Base-by-base conservation (phyloP, 2,888 invertebrate genomes). In the Philopedon plagiatum region DNA sequence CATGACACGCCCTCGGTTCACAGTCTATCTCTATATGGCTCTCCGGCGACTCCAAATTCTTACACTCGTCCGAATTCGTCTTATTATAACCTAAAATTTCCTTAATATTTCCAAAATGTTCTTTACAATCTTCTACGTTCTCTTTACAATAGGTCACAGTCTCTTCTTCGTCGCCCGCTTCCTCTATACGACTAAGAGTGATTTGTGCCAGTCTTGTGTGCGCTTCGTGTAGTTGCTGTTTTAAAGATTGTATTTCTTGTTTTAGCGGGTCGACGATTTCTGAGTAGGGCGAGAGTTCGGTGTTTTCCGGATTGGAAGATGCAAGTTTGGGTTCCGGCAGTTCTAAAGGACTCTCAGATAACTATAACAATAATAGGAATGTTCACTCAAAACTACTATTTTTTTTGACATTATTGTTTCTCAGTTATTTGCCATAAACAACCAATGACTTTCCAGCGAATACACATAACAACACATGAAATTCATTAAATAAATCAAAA, bases 241-340 rank as follows among this genome's bases (percentile, higher is more conserved):
- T 84, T 60, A 85, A 77, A 71, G 78, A 80, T 56, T 79, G 76
- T 62, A 86, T 85, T 81, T 85, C 86, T 74, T 80, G 82, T 74
- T 83, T 84, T 41, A 86, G 76, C 1, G 84, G 81, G 64, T 85
- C 85, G 9, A 85, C 84, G 39, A 83, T 79, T 75, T 85, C 85
- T 23, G 82, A 78, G 66, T 80, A 81, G 3, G 84, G 81, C 4
- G 82, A 81, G 64, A 80, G 79, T 64, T 81, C 82, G 71, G 79
- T 82, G 74, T 81, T 80, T 68, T 83, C 83, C 66, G 81, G 81
- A 72, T 83, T 81, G 8, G 84, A 85, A 26, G 84, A 81, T 51
- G 77, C 80, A 62, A 85, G 77, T 80, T 85, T 86, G 21, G 85
- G 86, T 75, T 85, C 85, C 34, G 85, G 86, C 32, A 85, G 80